A percentile compares a stretch with the other conserved stretches of the same genome.
phyloP scores from a whole-genome alignment of 2,888 invertebrate genomes.

The Prosopocoilus inquinatus region DNA sequence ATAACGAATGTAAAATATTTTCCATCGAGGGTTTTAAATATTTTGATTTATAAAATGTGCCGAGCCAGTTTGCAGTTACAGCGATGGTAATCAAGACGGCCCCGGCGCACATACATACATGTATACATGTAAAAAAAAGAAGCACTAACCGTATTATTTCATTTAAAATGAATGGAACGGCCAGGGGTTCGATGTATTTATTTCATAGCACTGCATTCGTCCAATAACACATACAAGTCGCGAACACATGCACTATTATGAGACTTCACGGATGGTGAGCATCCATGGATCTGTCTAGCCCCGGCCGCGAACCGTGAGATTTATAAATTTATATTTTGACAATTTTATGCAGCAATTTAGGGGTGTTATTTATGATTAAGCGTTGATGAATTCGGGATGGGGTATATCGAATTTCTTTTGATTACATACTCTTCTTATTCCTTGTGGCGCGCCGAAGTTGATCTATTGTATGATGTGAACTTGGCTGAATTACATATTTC shows the following conservation, averaged over 20 bases:
- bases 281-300: conserved; percentile 37
- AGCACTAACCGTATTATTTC: not conserved
- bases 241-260: conserved; percentile 47
- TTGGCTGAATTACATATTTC: conserved; percentile 8
- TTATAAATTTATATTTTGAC: conserved; percentile 55
- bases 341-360: conserved; percentile 49
- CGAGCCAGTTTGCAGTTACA: too few species aligned
- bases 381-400: conserved; percentile 30
- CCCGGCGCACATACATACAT: too few species aligned
- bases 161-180: not conserved
- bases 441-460: not conserved
- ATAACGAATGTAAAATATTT: too few species aligned
- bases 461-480: conserved; percentile 1
- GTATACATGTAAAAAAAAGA: too few species aligned
- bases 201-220: conserved; percentile 28
- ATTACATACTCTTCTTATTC: conserved; percentile 18
- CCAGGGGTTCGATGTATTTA: conserved; percentile 25
- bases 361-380: conserved; percentile 46
- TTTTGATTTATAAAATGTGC: too few species aligned
- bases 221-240: conserved; percentile 42
- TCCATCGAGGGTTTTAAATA: too few species aligned
- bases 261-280: conserved; percentile 47
- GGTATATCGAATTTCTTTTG: conserved; percentile 36
- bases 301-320: conserved; percentile 48
- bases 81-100: too few species aligned